Conservation (phyloP, 2,888 invertebrate genomes). For the Glyphotaelius pellucidus region DNA sequence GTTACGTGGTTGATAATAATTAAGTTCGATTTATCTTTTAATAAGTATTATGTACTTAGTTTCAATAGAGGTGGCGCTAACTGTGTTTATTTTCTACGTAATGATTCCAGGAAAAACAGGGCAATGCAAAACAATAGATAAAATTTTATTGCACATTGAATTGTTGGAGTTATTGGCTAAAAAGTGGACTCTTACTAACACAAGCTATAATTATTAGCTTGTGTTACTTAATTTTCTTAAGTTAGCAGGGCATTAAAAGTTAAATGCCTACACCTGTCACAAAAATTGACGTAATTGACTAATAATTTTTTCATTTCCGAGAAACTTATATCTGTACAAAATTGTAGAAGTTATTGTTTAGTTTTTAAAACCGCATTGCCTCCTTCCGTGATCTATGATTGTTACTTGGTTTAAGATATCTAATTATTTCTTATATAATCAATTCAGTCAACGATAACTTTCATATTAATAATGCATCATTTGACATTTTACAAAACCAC, state of each 20-base stretch:
- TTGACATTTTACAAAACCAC: not conserved
- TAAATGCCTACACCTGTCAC: not conserved
- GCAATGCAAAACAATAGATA: not conserved
- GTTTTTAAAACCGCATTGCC: not conserved
- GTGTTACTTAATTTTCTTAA: not conserved
- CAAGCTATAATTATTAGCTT: not conserved
- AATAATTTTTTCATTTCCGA: no score
- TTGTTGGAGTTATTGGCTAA: not conserved
- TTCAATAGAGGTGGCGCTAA: no score
- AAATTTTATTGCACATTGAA: not conserved
- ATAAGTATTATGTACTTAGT: not conserved
- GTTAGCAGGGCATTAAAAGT: not conserved
- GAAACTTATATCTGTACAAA: no score
- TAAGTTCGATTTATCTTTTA: not conserved
- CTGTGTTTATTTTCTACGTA: no score
- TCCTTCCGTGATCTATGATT: not conserved
- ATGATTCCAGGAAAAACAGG: not conserved
- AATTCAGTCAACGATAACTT: not conserved
- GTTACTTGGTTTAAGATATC: not conserved
- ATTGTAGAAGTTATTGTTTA: not conserved
- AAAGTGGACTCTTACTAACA: not conserved
- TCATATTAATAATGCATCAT: not conserved
- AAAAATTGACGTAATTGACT: not conserved
- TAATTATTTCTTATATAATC: not conserved
- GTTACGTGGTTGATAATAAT: not conserved